Evolutionary conservation across 2,888 invertebrate genomes (phyloP).

Genomic region (Drosophila algonquin): DNA sequence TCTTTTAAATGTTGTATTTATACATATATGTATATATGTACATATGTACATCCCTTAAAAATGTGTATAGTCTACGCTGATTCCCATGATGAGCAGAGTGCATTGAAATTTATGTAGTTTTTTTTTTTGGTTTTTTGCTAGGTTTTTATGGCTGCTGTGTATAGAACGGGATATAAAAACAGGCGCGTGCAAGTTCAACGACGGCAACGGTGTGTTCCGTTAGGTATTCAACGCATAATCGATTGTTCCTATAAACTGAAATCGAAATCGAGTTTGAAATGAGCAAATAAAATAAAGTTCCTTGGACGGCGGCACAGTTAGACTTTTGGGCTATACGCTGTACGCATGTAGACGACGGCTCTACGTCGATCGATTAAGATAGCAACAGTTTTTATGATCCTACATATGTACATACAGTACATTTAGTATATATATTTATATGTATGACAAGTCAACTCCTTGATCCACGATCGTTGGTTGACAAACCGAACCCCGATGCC

Average conservation of each 20-base stretch:
- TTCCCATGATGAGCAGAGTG: conserved; percentile 40
- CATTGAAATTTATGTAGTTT: conserved; percentile 13
- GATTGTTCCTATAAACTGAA: conserved; percentile 50
- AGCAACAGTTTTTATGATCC: conserved; percentile 35
- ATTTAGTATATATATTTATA: neutral
- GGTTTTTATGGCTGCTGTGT: conserved; percentile 2
- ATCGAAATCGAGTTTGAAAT: conserved; percentile 51
- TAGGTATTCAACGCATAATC: conserved; percentile 48
- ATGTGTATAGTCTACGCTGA: conserved; percentile 17
- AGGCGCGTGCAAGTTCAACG: conserved; percentile 54
- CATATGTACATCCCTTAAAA: conserved; percentile 6
- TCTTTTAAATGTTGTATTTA: neutral
- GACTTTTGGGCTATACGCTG: conserved; percentile 22
- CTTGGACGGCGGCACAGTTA: conserved; percentile 32
- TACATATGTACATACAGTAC: neutral
- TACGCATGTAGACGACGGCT: conserved; percentile 33
- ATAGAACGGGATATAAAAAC: conserved; percentile 36
- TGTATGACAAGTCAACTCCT: conserved; percentile 43
- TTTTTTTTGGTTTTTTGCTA: neutral
- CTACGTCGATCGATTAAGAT: conserved; percentile 38
- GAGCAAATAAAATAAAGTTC: conserved; percentile 52
- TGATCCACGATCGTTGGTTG: conserved; percentile 35
- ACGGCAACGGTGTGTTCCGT: conserved; percentile 34
- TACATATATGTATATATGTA: too few relatives aligned
- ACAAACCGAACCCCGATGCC: conserved; percentile 13